Base-by-base conservation (phyloP, 2,113 vertebrate species). In the Rhineura floridana region DNA sequence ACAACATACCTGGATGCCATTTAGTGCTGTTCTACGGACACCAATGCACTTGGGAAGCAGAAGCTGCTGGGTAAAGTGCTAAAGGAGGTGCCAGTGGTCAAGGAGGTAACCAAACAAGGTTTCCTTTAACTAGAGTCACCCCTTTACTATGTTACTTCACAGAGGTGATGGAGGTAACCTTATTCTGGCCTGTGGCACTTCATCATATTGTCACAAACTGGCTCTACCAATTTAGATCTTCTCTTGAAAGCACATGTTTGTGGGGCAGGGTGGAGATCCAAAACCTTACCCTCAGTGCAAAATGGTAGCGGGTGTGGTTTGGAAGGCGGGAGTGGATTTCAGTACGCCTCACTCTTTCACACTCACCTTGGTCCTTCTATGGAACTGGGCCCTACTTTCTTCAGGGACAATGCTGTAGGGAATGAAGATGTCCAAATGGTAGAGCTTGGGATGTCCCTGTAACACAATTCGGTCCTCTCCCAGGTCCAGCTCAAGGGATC, bases 401-500 rank as follows among this genome's bases (percentile, higher is more conserved):
- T 97, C 97, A 44, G 96, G 96, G 50, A 97, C 85, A 9, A 98
- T 86, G 39, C 95, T 83, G 55, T 97, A 92, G 0, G 98, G 98
- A 44, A 98, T 94, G 90, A 96, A 97, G 90, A 97, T 88, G 86
- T 98, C 98, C 0, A 98, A 95, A 19, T 95, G 93, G 91, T 97
- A 98, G 69, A 97, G 96, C 2, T 94, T 95, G 50, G 98, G 98
- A 5, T 96, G 94, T 8, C 94, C 97, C 2, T 89, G 93, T 79
- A 98, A 19, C 81, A 98, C 95, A 81, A 98, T 93, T 4, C 96
- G 95, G 91, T 98, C 97, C 92, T 98, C 98, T 13, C 98, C 98
- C 0, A 98, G 90, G 75, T 98, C 97, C 90, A 98, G 95, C 0
- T 97, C 93, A 73, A 98, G 95, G 67, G 96, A 96, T 84, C 93